Base-by-base conservation (phyloP, 2,113 vertebrate genomes). In the Psephotus haematonotus region DNA sequence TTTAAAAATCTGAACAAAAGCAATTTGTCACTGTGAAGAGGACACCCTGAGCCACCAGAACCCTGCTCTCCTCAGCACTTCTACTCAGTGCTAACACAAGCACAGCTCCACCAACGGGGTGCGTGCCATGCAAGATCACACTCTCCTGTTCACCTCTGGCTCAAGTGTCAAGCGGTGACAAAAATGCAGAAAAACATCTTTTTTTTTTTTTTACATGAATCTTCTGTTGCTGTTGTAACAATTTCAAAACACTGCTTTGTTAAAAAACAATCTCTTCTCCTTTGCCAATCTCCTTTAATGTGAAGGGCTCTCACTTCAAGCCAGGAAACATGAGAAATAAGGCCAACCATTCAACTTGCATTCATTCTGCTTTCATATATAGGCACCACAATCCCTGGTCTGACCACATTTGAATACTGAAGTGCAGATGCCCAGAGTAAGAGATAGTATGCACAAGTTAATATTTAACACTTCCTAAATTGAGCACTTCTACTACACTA, bases 21-120 rank as follows among this genome's bases (percentile, higher is more conserved):
- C 69, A 88, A 63, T 59, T 71, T 1, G 0, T 43, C 76, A 60
- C 72, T 78, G 35, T 67, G 91, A 82, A 82, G 94, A 83, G 53
- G 83, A 93, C 85, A 91, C 70, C 71, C 59, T 25, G 64, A 87
- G 82, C 37, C 78, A 93, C 44, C 79, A 95, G 78, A 76, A 64
- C 41, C 15, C 22, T 75, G 12, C 31, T 69, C 62, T 82, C 47
- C 80, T 55, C 20, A 95, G 83, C 47, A 25, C 74, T 44, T 2
- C 64, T 64, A 39, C 83, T 82, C 52, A 68, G 50, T 44, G 33
- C 47, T 37, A 35, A 63, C 13, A 28, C 8, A 53, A 91, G 49
- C 49, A 76, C 8, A 93, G 68, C 41, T 79, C 88, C 44, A 52
- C 33, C 44, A 46, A 47, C 3, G 44, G 41, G 6, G 3, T 25